A percentile compares a stretch with the other conserved stretches of the same genome.
Conservation (phyloP, 2,113 vertebrate species). For the Recurvirostra avosetta region DNA sequence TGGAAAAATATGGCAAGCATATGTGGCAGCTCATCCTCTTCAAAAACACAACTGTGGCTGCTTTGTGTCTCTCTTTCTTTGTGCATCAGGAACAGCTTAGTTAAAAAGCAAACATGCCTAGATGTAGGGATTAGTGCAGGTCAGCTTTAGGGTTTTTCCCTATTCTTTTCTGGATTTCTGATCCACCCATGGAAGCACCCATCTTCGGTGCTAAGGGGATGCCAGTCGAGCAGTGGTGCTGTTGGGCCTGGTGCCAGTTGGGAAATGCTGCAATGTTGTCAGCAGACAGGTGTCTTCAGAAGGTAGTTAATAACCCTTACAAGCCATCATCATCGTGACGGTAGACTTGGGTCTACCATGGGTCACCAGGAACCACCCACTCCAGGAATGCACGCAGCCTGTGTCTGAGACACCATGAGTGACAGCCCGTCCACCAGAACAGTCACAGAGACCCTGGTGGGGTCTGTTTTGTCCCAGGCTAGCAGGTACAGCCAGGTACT, state of each 20-base stretch:
- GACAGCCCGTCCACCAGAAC: not conserved
- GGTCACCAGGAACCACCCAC: not conserved
- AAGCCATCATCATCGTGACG: not conserved
- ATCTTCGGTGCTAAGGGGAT: not conserved
- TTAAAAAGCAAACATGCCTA: not conserved
- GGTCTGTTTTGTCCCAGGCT: not conserved
- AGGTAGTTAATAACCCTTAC: not conserved
- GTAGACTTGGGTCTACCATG: not conserved
- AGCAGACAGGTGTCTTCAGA: not conserved
- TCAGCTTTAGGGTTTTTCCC: not conserved
- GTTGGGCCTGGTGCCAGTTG: not conserved
- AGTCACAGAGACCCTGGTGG: not conserved
- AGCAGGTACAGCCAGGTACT: not conserved
- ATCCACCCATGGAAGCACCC: not conserved
- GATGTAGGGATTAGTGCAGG: not conserved
- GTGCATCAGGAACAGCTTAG: not conserved
- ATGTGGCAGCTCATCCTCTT: not conserved
- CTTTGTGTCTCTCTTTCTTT: not conserved
- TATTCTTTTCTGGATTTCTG: not conserved
- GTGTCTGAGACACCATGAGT: not conserved
- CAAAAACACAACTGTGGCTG: not conserved
- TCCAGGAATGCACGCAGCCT: not conserved
- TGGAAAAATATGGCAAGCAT: not conserved
- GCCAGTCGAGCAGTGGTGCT: not conserved
- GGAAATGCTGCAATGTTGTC: not conserved